Percentiles rank a stretch among this genome's conserved stretches.
phyloP scores from a whole-genome alignment of 2,888 invertebrate species.

The Thera britannica region DNA sequence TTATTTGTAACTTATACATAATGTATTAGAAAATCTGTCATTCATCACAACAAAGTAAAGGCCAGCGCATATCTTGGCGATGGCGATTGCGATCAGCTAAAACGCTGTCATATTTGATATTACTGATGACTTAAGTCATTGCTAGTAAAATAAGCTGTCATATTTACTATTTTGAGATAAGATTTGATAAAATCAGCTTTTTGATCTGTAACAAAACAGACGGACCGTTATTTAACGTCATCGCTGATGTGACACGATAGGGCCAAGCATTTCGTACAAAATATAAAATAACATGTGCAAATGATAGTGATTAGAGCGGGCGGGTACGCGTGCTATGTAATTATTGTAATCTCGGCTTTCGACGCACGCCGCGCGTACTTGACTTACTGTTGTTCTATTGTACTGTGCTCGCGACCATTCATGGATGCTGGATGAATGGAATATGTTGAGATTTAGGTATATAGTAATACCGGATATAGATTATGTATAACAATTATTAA shows the following conservation, averaged over 20 bases:
- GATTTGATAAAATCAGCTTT: not conserved
- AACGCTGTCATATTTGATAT: too few species aligned
- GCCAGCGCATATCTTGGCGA: too few species aligned
- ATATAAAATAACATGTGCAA: conserved; percentile 81
- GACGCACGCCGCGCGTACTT: conserved; percentile 50
- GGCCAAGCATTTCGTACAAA: conserved; percentile 70
- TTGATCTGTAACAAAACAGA: not conserved
- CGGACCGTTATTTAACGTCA: conserved; percentile 35
- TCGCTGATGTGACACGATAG: conserved; percentile 67
- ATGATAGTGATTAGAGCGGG: conserved; percentile 79
- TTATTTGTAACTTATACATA: too few species aligned
- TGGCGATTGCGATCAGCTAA: too few species aligned
- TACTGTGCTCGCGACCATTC: conserved; percentile 38
- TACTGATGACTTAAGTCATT: too few species aligned
- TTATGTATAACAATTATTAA: conserved; percentile 2
- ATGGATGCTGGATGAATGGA: conserved; percentile 32
- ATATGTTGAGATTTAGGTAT: conserved; percentile 8
- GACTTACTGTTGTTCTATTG: conserved; percentile 46
- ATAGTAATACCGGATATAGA: not conserved
- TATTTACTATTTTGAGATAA: not conserved
- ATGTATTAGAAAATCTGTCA: too few species aligned
- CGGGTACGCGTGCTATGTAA: conserved; percentile 76
- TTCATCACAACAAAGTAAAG: too few species aligned
- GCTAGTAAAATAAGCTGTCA: not conserved
- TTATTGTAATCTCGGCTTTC: conserved; percentile 76